Base-by-base conservation (phyloP, 2,888 invertebrate species). In the Chydorus sphaericus region DNA sequence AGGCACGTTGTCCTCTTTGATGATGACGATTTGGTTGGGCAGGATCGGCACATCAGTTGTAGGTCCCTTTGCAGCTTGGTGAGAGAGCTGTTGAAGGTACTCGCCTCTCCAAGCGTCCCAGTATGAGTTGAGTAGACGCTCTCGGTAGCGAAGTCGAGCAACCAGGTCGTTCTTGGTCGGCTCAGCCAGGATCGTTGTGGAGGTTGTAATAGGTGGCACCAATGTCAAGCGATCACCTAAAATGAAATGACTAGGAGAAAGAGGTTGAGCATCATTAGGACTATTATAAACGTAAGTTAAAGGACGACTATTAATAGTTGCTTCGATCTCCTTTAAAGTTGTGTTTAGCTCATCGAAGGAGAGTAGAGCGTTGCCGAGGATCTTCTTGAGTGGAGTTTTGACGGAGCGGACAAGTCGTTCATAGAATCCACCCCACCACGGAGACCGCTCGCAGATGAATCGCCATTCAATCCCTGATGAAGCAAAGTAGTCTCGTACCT, bases 401-500 rank as follows among this genome's bases (percentile, higher is more conserved):
- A 31, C 31, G 6, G 18, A 30, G 10, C 54, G 26, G n/a, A 57
- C 54, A 30, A 57, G 39, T 16, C 57, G 26, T 26, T 57, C 57
- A 54, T 54, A 57, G 23, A 37, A 55, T 18, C 57, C 51, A 30
- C 57, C 57, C 48, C 38, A 57, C 57, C 57, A 54, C 8, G 57
- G 30, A 31, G 57, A 54, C 5, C 57, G 38, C 33, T 44, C 20
- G 18, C 31, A 44, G 16, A 54, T 56, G 33, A 57, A 57, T 37
- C 55, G 55, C 54, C 57, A 57, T 18, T 20, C 20, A 28, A 57
- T 33, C 28, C n/a, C n/a, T n/a, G n/a, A n/a, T n/a, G n/a, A n/a
- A n/a, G 33, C 30, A 18, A 18, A 29, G 10, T 44, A 16, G 14
- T 26, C 29, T n/a, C 55, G 26, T 16, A 20, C n/a, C 7, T 54